Evolutionary conservation across 1,140 invertebrate species (phyloP).

Genomic region (Choristoneura fumiferana): DNA sequence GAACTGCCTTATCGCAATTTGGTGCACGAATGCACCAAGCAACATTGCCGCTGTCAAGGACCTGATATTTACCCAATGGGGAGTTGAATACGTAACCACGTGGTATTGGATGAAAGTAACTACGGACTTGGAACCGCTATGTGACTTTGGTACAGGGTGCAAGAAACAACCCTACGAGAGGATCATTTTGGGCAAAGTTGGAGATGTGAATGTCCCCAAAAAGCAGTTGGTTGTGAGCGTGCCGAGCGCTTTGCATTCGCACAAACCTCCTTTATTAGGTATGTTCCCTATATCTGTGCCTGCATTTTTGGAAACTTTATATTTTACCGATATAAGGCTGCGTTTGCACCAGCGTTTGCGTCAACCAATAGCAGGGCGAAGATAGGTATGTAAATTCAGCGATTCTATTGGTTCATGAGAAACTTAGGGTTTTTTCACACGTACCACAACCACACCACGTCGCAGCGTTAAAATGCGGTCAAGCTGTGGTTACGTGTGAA

Average conservation of each 20-base stretch:
- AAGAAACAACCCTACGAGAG: slow-evolving; percentile 94
- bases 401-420: too few species aligned
- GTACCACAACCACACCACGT: too few species aligned
- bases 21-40: slow-evolving; percentile 90
- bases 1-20: slow-evolving; percentile 85
- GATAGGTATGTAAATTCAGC: too few species aligned
- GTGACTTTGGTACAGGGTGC: slow-evolving; percentile 81
- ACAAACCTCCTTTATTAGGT: slow-evolving; percentile 86
- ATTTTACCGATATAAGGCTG: too few species aligned
- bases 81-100: slow-evolving; percentile 83
- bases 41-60: slow-evolving; percentile 85
- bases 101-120: slow-evolving; percentile 96
- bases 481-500: too few species aligned
- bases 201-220: slow-evolving; percentile 65
- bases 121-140: slow-evolving; percentile 82
- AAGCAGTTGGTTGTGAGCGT: slow-evolving; percentile 87
- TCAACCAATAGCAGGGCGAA: too few species aligned
- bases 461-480: too few species aligned
- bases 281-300: too few species aligned
- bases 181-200: slow-evolving; percentile 82
- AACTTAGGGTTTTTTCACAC: too few species aligned
- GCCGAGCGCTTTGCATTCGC: slow-evolving; percentile 94
- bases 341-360: too few species aligned
- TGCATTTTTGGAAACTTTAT: too few species aligned
- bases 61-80: slow-evolving; percentile 88